Base-by-base conservation (phyloP, 2,113 vertebrate species). In the Chauna torquata region DNA sequence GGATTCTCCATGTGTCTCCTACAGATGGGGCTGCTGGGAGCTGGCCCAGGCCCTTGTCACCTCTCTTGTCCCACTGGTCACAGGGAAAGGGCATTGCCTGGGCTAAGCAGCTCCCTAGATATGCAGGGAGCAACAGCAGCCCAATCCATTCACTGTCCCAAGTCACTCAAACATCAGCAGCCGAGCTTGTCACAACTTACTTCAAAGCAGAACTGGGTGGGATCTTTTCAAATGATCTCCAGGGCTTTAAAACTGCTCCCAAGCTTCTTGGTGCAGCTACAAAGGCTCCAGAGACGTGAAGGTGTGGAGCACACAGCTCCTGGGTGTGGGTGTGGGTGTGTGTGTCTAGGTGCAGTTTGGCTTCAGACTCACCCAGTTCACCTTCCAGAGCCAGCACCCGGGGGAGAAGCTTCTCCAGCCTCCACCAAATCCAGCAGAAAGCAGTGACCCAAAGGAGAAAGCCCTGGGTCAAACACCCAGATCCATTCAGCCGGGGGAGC, bases 21-120 rank as follows among this genome's bases (percentile, higher is more conserved):
- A 42, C 0, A 6, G 38, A 11, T 2, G 1, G 24, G 25, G 66
- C 64, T 1, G 1, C 1, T 1, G 44, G 88, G 59, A 88, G 24
- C 55, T 74, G 27, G 64, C 54, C 55, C 79, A 4, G 22, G 49
- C 4, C 65, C 59, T 27, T 1, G 24, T 52, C 86, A 47, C 65
- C 50, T 71, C 9, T 0, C 45, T 24, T 16, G n/a, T 32, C 65
- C 38, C 64, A 11, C 9, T 6, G 1, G 23, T 9, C 47, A 12
- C 58, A 8, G 15, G 14, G 42, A 22, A 71, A 58, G 25, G 13
- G 42, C 18, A 9, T 13, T 3, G 16, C 36, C 11, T 6, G 40
- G 40, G 34, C 28, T 36, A 0, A 1, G 28, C 24, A 6, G 11
- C 57, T 36, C 42, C 24, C 1, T 2, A 22, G 19, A 32, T 10